A percentile compares a stretch with the other conserved stretches of the same genome.
Conservation (phyloP, 2,113 vertebrate genomes). For the Onychorhynchus coronatus region DNA sequence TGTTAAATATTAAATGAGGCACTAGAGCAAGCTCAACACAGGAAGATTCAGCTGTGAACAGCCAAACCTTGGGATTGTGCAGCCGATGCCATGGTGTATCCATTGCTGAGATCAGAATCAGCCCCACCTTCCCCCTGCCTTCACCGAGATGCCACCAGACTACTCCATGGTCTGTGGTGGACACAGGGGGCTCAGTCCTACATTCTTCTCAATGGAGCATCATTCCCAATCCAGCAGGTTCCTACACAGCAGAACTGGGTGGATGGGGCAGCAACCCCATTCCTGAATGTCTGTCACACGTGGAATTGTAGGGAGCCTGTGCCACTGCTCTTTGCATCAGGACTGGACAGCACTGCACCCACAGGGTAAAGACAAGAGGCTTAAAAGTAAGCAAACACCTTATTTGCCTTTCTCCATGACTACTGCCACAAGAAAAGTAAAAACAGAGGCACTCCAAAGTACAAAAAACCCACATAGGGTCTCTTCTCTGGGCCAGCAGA, state of each 20-base stretch:
- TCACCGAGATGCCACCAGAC: fast-evolving
- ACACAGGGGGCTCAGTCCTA: neutral
- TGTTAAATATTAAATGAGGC: neutral
- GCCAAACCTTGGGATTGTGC: neutral
- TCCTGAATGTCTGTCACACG: neutral
- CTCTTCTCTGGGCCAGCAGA: neutral
- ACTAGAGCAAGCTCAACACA: neutral
- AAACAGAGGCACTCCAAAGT: neutral
- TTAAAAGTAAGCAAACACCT: neutral
- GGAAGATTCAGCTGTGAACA: neutral
- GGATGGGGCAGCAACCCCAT: neutral
- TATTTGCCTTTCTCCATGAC: neutral
- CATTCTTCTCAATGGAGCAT: fast-evolving
- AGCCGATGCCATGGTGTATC: neutral
- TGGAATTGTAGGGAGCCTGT: fast-evolving
- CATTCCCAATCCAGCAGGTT: neutral
- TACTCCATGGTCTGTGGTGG: neutral
- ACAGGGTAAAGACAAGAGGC: neutral
- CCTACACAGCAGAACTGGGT: neutral
- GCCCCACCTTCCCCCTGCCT: too few relatives aligned
- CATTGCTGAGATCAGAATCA: neutral
- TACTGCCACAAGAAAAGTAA: neutral
- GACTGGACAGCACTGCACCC: neutral
- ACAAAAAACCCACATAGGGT: neutral
- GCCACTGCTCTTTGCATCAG: neutral